Evolutionary conservation across 2,113 vertebrate genomes (phyloP), one percentile per base, ranked within the genome.

Genomic region (Hippocampus abdominalis): DNA sequence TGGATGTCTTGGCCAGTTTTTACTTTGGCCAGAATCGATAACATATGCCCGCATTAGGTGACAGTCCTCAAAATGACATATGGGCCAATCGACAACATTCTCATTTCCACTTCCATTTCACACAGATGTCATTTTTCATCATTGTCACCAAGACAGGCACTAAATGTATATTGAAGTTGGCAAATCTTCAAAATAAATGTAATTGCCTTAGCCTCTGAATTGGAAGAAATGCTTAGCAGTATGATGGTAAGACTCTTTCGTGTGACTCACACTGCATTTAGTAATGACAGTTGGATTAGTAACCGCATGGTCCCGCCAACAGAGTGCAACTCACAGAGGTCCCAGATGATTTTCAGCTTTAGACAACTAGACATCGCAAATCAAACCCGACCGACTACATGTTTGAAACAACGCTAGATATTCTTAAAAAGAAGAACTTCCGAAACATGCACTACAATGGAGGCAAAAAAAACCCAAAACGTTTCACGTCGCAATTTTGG

Each of bases 141-240:
- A 61, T 36, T 39, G 29, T 32, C 29, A 32, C 59, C 2, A n/a
- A 36, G 18, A 36, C 13, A 18, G 16, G 61, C 18, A 63, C 18
- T 63, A 40, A 21, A 53, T 53, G 51, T 53, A 53, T 3, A 63
- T 40, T 63, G 3, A 32, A 20, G 61, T 63, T 20, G 61, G 36
- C 32, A 63, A 63, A 39, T n/a, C 21, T 46, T 46, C 21, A 46
- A 25, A 23, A 46, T 27, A 25, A 65, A 48, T 42, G 21, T 46
- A 46, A 65, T 65, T 46, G n/a, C 40, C n/a, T 46, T n/a, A 9
- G 23, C 7, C 20, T 46, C 15, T 65, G 40, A 48, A 48, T 23
- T 46, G n/a, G 39, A 64, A 64, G 63, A 65, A 23, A 48, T 65
- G 63, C 23, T 27, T 48, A 44, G 6, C 23, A 25, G n/a, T 65